Percentiles rank a stretch among this genome's conserved stretches.
Evolutionary conservation across 2,113 vertebrate species (phyloP).

Genomic region (Pluvialis apricaria): DNA sequence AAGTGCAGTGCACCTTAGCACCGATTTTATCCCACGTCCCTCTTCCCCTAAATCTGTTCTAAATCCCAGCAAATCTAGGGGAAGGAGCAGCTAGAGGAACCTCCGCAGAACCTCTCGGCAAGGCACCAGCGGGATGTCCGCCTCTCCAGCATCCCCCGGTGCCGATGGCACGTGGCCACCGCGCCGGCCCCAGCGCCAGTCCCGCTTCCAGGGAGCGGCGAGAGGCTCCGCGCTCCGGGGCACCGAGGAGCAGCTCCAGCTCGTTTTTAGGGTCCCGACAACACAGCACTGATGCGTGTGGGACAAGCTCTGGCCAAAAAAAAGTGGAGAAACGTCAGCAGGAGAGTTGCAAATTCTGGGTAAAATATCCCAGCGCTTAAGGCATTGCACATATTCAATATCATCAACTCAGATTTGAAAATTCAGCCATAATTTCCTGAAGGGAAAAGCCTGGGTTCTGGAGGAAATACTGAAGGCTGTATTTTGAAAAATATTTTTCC

Average conservation of each 20-base stretch:
- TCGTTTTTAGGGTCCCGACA: neutral
- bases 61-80: neutral
- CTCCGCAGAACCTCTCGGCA: too few relatives aligned
- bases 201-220: neutral
- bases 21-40: too few relatives aligned
- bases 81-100: neutral
- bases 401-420: neutral
- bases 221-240: too few relatives aligned
- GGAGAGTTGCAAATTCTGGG: neutral
- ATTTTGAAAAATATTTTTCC: neutral
- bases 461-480: neutral
- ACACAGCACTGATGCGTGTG: accelerated
- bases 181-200: neutral
- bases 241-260: neutral
- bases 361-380: neutral
- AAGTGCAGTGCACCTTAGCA: accelerated
- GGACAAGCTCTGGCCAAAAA: neutral
- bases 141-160: neutral
- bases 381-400: neutral
- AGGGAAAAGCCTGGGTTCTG: neutral
- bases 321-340: accelerated
- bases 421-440: neutral
- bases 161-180: neutral
- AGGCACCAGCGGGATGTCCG: neutral
- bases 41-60: neutral